These are phyloP conservation scores for Dolichotis patagonum DNA, from an alignment of 2,113 vertebrate species.

Conservation along the genomic window DNA sequence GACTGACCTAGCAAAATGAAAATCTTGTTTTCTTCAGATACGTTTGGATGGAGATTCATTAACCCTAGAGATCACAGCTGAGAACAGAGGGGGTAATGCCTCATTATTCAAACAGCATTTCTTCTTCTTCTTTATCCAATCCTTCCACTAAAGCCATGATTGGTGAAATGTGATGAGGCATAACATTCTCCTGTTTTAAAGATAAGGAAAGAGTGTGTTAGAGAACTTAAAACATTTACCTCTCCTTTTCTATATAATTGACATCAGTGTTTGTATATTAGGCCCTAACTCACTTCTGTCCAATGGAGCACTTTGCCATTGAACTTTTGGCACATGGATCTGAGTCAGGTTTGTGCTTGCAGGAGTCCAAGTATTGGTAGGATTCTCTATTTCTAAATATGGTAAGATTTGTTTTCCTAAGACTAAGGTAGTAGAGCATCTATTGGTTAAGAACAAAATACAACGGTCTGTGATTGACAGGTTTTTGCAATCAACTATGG, in stretches of 20 bases:
- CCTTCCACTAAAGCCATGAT: not conserved
- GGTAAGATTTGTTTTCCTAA: rapidly evolving
- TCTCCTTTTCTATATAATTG: not conserved
- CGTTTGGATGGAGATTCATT: not conserved
- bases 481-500: not conserved
- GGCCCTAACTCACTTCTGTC: not conserved
- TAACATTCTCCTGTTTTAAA: not conserved
- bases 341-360: not conserved
- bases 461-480: not conserved
- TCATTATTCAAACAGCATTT: not conserved
- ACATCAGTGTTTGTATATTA: rapidly evolving
- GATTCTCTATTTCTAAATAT: not conserved
- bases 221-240: not conserved
- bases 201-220: not conserved
- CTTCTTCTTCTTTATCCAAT: not conserved
- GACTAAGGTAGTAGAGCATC: not conserved
- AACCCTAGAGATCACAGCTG: not conserved
- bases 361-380: not conserved
- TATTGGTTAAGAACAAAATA: not conserved
- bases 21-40: not conserved
- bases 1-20: not conserved
- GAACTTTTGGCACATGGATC: not conserved
- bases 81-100: rapidly evolving
- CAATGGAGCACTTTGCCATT: not conserved
- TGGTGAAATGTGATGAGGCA: not conserved